Evolutionary conservation across 2,797 vertebrate genomes (phyloP), one percentile per base, ranked within the genome.

Genomic region (Eulemur mongoz): DNA sequence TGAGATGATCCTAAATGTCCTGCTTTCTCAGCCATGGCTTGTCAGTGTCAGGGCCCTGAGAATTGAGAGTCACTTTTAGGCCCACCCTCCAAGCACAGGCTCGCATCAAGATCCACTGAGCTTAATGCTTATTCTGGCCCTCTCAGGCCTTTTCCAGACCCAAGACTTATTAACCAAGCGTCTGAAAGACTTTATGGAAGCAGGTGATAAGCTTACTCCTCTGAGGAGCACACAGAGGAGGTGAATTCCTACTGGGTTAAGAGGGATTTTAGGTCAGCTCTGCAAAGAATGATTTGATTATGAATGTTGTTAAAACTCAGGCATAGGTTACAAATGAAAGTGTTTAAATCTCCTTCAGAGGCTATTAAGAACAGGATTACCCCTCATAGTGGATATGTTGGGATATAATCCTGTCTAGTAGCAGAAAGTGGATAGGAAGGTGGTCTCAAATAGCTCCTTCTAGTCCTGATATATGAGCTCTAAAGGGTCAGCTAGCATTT

Each of bases 251-350:
- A 38, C 67, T 90, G 86, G 59, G 89, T 80, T 95, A 96, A 96
- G 92, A 95, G 72, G 97, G 91, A 97, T 40, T 96, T 97, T 92
- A 81, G 89, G 57, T 89, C 88, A 91, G 48, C 63, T 89, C 88
- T 89, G 73, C 79, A 94, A 96, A 96, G 90, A 94, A 95, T 81
- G 48, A 78, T 57, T 95, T 95, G 88, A 93, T 87, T 92, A 45
- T 40, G 30, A 95, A 25, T 94, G 54, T 94, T 95, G 94, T 97
- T 84, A 92, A 89, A 96, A 96, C 83, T 88, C 48, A 65, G 73
- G 45, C 85, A 40, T 63, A 83, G 83, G 78, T 96, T 97, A 95
- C 75, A 94, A 93, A 92, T 78, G 73, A 95, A 91, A 89, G 48
- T 20, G 1, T 90, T 96, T 96, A 94, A 93, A 96, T 96, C 93